These are phyloP conservation scores for Pseudomyrmex dendroicus DNA, from an alignment of 1,140 invertebrate species.

Conservation along the genomic window DNA sequence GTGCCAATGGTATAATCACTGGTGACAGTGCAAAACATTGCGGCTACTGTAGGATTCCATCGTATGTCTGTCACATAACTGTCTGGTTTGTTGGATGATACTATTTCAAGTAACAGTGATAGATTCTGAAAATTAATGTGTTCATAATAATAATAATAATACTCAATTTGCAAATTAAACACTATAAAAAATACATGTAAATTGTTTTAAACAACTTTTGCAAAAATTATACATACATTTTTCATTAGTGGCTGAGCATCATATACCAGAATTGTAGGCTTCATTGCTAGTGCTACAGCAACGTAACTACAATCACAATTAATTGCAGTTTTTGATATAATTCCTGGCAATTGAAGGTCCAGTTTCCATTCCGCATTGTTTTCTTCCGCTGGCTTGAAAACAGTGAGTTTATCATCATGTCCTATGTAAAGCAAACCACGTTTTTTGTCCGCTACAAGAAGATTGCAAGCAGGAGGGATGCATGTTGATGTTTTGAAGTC, in stretches of 20 bases:
- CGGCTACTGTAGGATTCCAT: slow-evolving; percentile 82
- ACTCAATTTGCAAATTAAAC: slow-evolving; percentile 21
- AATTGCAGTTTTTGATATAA: slow-evolving; percentile 75
- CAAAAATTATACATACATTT: slow-evolving; percentile 71
- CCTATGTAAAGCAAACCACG: slow-evolving; percentile 81
- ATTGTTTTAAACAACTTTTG: slow-evolving; percentile 10
- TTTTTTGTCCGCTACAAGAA: slow-evolving; percentile 78
- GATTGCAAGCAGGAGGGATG: slow-evolving; percentile 74
- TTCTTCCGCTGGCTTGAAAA: slow-evolving; percentile 75
- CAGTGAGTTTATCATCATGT: slow-evolving; percentile 77
- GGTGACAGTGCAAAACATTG: slow-evolving; percentile 80
- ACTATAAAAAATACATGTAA: background rate
- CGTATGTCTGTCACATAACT: slow-evolving; percentile 76
- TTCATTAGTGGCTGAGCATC: slow-evolving; percentile 74
- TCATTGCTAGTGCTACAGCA: slow-evolving; percentile 73
- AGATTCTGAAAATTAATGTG: slow-evolving; percentile 72
- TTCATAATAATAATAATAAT: slow-evolving; percentile 30
- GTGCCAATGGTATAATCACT: slow-evolving; percentile 80
- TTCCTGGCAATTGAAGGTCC: slow-evolving; percentile 75
- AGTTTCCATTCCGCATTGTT: slow-evolving; percentile 76
- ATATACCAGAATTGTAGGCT: slow-evolving; percentile 78
- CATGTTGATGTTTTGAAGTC: slow-evolving; percentile 70
- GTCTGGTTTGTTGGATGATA: slow-evolving; percentile 64
- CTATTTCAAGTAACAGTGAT: slow-evolving; percentile 77
- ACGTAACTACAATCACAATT: slow-evolving; percentile 81